Conservation (phyloP, 2,113 vertebrate species). For the Chlorodrepanis virens region DNA sequence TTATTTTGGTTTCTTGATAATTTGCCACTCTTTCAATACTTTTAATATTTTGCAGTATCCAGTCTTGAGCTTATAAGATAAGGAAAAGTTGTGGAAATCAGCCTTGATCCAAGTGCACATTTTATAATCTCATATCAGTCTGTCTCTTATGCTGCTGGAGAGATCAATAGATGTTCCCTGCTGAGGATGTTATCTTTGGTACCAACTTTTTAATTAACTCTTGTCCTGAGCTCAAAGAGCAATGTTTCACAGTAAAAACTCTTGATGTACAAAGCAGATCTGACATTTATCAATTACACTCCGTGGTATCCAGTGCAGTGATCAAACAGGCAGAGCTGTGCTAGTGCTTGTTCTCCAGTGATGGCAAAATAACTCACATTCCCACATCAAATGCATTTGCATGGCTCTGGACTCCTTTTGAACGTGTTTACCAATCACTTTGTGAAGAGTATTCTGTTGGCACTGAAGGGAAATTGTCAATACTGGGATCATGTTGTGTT, state of each 20-base stretch:
- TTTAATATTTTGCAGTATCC: neutral
- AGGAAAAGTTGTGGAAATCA: neutral
- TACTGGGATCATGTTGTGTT: neutral
- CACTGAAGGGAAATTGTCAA: neutral
- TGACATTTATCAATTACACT: constrained; percentile 58
- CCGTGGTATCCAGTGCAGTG: neutral
- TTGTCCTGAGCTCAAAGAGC: constrained; percentile 54
- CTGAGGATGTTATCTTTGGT: constrained; percentile 52
- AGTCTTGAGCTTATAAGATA: neutral
- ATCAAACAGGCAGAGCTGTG: constrained; percentile 5
- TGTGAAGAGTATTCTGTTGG: neutral
- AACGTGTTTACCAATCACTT: neutral
- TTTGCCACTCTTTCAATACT: neutral
- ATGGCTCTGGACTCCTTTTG: neutral
- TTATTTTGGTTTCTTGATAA: neutral
- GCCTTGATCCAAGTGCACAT: neutral
- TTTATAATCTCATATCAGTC: neutral
- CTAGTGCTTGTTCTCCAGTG: neutral
- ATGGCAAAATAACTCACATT: neutral
- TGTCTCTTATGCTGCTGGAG: neutral
- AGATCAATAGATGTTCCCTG: constrained; percentile 48
- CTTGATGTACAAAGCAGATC: constrained; percentile 41
- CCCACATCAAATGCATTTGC: neutral
- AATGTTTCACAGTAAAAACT: constrained; percentile 46
- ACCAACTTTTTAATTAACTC: constrained; percentile 66